Base-by-base conservation (phyloP, 2,113 vertebrate genomes). In the Acrocephalus kingi region DNA sequence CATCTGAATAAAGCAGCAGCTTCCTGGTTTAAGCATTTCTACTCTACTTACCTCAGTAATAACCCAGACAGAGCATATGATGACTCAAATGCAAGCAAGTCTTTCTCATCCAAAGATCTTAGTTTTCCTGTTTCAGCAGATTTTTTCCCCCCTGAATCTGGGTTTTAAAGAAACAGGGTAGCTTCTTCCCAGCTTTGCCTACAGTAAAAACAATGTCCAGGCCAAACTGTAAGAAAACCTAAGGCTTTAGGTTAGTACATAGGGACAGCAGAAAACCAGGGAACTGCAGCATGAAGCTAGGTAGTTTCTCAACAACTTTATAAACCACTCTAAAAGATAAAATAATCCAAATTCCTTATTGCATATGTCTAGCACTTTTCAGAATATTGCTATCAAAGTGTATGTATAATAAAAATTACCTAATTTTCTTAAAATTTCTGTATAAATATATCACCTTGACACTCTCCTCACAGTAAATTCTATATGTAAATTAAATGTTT, bases 381-480 rank as follows among this genome's bases (percentile, higher is more conserved):
- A 91, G 74, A 96, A n/a, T 39, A 81, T 55, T 39, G 33, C 12
- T 71, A 92, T 86, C 66, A 56, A 87, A 84, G 24, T 45, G 31
- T 55, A 75, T 43, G 11, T 77, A 39, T 80, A 95, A 92, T 87
- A 89, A 41, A 88, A 94, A 89, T 31, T 21, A 41, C 16, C 55
- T 64, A 4, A 28, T 88, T 93, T 79, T 71, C 43, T 54, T 62
- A 31, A 39, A 79, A 73, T 15, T 13, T 49, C 41, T 69, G 11
- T 84, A 96, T 67, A 94, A 96, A 87, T 80, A 51, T 19, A 83
- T 69, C 23, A 79, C 43, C 33, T 90, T 74, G 55, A 96, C 33
- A 37, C 16, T 48, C 2, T 68, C 12, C 37, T 78, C 49, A 62
- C 62, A 95, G 69, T 90, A 67, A 89, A 43, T 94, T 91, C 79